phyloP scores from a whole-genome alignment of 1,140 invertebrate genomes.

The Drosophila ambigua region DNA sequence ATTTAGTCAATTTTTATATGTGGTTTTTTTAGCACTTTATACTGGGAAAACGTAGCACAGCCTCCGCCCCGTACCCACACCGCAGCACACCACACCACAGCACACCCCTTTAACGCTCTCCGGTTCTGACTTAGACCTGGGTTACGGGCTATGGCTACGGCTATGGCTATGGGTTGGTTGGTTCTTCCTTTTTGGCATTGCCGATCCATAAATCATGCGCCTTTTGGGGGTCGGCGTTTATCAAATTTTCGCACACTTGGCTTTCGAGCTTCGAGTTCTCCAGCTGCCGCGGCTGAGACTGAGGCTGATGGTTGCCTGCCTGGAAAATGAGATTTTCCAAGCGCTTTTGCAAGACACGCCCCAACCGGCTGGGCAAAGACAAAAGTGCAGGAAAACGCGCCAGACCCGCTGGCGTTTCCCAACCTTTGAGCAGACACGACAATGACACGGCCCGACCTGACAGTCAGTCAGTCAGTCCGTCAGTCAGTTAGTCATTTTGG shows the following conservation, averaged over 20 bases:
- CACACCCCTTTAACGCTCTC: constrained; percentile 37
- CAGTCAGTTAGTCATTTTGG: constrained; percentile 54
- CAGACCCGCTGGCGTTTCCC: constrained; percentile 59
- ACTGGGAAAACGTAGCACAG: constrained; percentile 30
- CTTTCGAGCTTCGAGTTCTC: constrained; percentile 23
- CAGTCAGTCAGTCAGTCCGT: constrained; percentile 32
- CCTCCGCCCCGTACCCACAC: constrained; percentile 16
- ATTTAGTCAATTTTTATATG: constrained; percentile 79
- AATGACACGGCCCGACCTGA: constrained; percentile 68
- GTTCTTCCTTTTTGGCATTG: constrained; percentile 21
- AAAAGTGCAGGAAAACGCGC: constrained; percentile 63
- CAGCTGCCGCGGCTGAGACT: constrained; percentile 2
- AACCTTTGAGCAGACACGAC: constrained; percentile 71
- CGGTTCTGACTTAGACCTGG: constrained; percentile 33
- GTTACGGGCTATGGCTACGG: constrained; percentile 10
- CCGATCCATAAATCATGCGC: constrained; percentile 71
- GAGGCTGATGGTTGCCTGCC: constrained; percentile 4
- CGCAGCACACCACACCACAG: background rate
- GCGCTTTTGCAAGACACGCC: constrained; percentile 64
- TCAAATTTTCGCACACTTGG: constrained; percentile 82
- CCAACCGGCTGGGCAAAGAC: constrained; percentile 40
- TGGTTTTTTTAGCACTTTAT: constrained; percentile 69
- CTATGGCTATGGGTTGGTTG: constrained; percentile 13
- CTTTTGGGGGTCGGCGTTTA: constrained; percentile 65
- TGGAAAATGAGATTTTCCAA: constrained; percentile 76